Base-by-base conservation (phyloP, 2,888 invertebrate genomes). In the Candidula unifasciata region DNA sequence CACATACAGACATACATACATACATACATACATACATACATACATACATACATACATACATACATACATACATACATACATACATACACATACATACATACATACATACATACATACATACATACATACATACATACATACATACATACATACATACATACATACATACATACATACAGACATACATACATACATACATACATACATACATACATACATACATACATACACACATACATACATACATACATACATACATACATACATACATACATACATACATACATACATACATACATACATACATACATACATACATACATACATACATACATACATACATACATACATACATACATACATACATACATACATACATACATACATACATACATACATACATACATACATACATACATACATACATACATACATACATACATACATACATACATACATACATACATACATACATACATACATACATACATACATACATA, bases 11-110 rank as follows among this genome's bases (percentile, higher is more conserved):
- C n/a, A 60, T 60, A 60, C n/a, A 60, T 60, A 60, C n/a, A 60
- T 60, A 60, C n/a, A 60, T 60, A 60, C n/a, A 60, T 60, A 60
- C n/a, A 60, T 60, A 60, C n/a, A 60, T 60, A 60, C n/a, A 60
- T 60, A 60, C n/a, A 60, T 60, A 60, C n/a, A 60, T 60, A 60
- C n/a, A 60, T 21, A 16, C 3, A 16, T 60, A 60, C n/a, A 16
- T 60, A 60, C 6, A 13, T 13, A 60, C n/a, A 60, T 3, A n/a
- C n/a, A 60, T 13, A 3, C 18, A 60, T 60, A 60, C 24, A n/a
- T 60, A 3, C n/a, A 60, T 21, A 21, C n/a, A 21, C n/a, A 8
- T 16, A 60, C n/a, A 16, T 16, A 16, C n/a, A 60, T 60, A 60
- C 18, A 60, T 60, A 60, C n/a, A 60, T 60, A 21, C n/a, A 60